phyloP scores from a whole-genome alignment of 2,888 invertebrate genomes.

The Cephus runcator region DNA sequence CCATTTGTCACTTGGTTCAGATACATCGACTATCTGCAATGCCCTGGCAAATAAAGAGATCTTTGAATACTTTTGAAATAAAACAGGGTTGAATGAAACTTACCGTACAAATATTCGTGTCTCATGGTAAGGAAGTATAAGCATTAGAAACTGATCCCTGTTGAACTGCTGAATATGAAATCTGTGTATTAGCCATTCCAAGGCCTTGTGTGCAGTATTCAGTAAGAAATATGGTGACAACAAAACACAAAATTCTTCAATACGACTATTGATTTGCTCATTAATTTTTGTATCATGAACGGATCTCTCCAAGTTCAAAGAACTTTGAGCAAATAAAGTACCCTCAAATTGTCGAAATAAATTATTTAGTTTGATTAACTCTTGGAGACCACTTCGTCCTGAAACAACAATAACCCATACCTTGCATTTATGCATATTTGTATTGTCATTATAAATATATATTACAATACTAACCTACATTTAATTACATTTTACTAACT shows the following conservation, averaged over 20 bases:
- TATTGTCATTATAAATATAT: neutral
- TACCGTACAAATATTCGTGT: conserved; percentile 85
- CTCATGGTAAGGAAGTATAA: conserved; percentile 93
- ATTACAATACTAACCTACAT: neutral
- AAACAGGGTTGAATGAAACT: neutral
- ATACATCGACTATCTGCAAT: conserved; percentile 80
- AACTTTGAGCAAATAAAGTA: conserved; percentile 80
- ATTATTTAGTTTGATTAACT: conserved; percentile 79
- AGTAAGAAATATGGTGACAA: conserved; percentile 91
- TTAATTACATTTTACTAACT: neutral
- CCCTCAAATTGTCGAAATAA: conserved; percentile 79
- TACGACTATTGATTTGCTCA: conserved; percentile 76
- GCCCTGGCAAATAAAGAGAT: conserved; percentile 62
- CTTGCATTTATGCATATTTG: neutral
- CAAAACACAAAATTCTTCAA: conserved; percentile 82
- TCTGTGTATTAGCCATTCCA: conserved; percentile 95
- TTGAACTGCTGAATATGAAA: conserved; percentile 92
- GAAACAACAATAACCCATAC: conserved; percentile 16
- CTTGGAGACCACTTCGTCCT: conserved; percentile 84
- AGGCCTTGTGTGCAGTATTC: conserved; percentile 85
- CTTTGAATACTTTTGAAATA: neutral
- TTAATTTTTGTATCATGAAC: conserved; percentile 82
- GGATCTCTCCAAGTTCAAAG: conserved; percentile 83
- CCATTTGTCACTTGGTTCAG: conserved; percentile 74
- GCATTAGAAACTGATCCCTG: conserved; percentile 79